Evolutionary conservation across 2,888 invertebrate genomes (phyloP).

Genomic region (Salticus scenicus): DNA sequence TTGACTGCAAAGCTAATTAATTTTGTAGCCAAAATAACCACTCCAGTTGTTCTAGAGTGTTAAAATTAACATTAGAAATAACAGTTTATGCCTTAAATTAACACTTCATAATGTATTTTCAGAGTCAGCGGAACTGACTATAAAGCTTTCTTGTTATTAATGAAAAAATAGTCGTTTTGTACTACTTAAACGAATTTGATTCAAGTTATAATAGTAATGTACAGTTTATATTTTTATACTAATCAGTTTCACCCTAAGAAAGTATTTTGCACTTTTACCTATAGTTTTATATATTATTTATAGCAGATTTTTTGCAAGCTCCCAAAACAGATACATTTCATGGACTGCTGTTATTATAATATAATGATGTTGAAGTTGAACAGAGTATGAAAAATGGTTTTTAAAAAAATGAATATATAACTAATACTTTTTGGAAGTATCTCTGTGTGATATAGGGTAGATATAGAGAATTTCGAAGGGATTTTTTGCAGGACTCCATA

Average conservation of each 20-base stretch:
- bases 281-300: constrained; percentile 30
- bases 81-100: too few relatives aligned
- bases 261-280: constrained; percentile 47
- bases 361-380: neutral
- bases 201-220: constrained; percentile 42
- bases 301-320: neutral
- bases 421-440: neutral
- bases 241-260: constrained; percentile 36
- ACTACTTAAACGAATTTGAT: constrained; percentile 34
- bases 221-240: constrained; percentile 58
- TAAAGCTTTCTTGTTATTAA: neutral
- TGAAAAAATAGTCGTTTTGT: constrained; percentile 31
- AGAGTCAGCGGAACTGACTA: too few relatives aligned
- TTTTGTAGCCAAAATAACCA: too few relatives aligned
- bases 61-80: too few relatives aligned
- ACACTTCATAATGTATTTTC: too few relatives aligned
- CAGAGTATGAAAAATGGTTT: neutral
- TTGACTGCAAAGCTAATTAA: too few relatives aligned
- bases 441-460: neutral
- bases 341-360: neutral
- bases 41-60: too few relatives aligned
- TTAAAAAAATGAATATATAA: too few relatives aligned
- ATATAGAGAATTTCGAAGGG: neutral
- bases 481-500: neutral
- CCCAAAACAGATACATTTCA: constrained; percentile 3